phyloP scores from a whole-genome alignment of 2,113 vertebrate genomes.

The Andinoacara biseriatus region DNA sequence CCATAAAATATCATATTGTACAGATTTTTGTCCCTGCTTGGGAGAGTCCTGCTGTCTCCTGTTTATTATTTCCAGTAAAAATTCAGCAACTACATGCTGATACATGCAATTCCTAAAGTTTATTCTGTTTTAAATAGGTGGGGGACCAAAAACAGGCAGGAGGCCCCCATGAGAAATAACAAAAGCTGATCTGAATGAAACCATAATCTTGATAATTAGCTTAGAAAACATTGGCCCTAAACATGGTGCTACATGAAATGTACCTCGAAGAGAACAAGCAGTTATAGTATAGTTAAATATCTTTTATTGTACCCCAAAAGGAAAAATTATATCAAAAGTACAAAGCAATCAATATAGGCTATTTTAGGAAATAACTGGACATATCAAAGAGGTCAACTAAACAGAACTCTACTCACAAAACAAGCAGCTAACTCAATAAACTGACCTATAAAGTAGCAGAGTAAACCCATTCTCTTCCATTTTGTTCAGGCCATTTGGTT shows the following conservation, averaged over 20 bases:
- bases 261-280: not conserved
- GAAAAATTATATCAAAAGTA: not conserved
- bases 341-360: not conserved
- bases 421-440: not conserved
- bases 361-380: not conserved
- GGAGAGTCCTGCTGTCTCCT: not conserved
- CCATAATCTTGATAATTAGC: not conserved
- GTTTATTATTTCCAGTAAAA: slow-evolving; percentile 15
- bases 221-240: not conserved
- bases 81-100: not conserved
- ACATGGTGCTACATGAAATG: not conserved
- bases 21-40: not conserved
- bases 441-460: not conserved
- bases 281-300: too few species aligned
- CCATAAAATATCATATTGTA: slow-evolving; percentile 2
- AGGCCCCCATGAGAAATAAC: too few species aligned
- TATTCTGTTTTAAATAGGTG: not conserved
- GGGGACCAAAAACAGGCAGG: not conserved
- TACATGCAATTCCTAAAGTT: not conserved
- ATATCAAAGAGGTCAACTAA: not conserved
- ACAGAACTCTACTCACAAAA: not conserved
- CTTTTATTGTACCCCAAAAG: not conserved
- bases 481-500: not conserved
- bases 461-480: not conserved
- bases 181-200: not conserved